Base-by-base conservation (phyloP, 2,113 vertebrate genomes). In the Laticauda colubrina region DNA sequence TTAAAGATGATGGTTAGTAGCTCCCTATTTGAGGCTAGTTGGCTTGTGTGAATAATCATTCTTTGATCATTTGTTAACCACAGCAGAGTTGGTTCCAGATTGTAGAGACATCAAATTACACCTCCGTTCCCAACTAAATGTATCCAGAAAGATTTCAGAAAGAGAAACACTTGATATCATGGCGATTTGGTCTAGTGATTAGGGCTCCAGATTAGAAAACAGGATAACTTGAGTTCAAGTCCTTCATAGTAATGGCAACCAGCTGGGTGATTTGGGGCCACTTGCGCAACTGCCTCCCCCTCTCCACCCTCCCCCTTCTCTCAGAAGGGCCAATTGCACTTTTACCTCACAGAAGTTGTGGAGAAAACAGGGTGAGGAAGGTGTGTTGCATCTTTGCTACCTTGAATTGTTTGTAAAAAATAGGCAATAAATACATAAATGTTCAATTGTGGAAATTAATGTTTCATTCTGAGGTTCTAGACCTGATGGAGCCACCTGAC, bases 1-100 rank as follows among this genome's bases (percentile, higher is more conserved):
- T 97, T 89, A 75, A 61, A 90, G 96, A 97, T 5, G 97, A 97
- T 11, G 98, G 98, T 98, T 89, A 89, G 97, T 96, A 61, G 90
- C 88, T 94, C 23, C 39, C 26, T 93, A 29, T 29, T 34, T 87
- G 43, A 85, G 5, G 14, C 26, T 48, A 88, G 43, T 64, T 53
- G 24, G 23, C 51, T 56, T 85, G 39, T 56, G 48, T n/a, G 87
- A 54, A 21, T 9, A 51, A 81, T 26, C 18, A 48, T 51, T 43
- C 3, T 51, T 34, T 34, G 12, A 69, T 69, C 34, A 20, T 39
- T 3, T n/a, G 55, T 87, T 91, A 39, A 57, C 55, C 26, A n/a
- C 18, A 75, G n/a, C 21, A 81, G 20, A 64, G 8, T 23, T 26
- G 9, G 90, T 81, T 39, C 26, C 26, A 69, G 23, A 51, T 90